Evolutionary conservation across 1,140 invertebrate species (phyloP).

Genomic region (Diplogasteroides magnus): DNA sequence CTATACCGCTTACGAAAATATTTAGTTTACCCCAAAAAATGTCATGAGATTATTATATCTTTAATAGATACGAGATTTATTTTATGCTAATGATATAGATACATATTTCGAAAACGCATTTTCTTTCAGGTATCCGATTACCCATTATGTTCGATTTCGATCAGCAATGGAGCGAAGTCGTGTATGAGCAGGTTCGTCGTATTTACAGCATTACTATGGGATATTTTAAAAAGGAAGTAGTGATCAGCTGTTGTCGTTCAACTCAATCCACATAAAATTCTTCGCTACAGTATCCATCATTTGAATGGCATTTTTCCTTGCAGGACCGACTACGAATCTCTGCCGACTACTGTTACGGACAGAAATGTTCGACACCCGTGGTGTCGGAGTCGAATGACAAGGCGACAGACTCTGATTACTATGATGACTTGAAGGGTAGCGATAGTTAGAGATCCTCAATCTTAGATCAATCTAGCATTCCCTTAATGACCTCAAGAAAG

Average conservation of each 20-base stretch:
- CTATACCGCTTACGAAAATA: too few species aligned
- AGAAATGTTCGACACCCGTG: conserved; percentile 12
- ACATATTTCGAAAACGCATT: background rate
- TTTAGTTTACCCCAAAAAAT: too few species aligned
- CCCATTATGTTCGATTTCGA: conserved; percentile 53
- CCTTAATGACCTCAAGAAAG: too few species aligned
- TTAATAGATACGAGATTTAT: background rate
- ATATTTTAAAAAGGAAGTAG: background rate
- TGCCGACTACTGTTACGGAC: conserved; percentile 20
- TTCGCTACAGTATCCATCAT: background rate
- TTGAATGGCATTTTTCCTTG: background rate
- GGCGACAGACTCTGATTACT: conserved; percentile 12
- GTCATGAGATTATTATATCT: conserved; percentile 3
- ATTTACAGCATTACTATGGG: background rate
- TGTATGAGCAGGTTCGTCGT: conserved; percentile 39
- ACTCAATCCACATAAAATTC: too few species aligned
- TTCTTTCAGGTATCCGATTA: conserved; percentile 40
- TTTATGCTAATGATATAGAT: background rate
- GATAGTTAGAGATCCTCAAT: too few species aligned
- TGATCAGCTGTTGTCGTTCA: background rate
- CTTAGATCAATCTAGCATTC: too few species aligned
- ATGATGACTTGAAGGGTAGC: conserved; percentile 20
- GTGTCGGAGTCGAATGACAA: conserved; percentile 17
- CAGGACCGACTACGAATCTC: conserved; percentile 10
- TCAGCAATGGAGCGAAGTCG: conserved; percentile 38